phyloP scores from a whole-genome alignment of 2,888 invertebrate genomes.

The Parthenolecanium corni region DNA sequence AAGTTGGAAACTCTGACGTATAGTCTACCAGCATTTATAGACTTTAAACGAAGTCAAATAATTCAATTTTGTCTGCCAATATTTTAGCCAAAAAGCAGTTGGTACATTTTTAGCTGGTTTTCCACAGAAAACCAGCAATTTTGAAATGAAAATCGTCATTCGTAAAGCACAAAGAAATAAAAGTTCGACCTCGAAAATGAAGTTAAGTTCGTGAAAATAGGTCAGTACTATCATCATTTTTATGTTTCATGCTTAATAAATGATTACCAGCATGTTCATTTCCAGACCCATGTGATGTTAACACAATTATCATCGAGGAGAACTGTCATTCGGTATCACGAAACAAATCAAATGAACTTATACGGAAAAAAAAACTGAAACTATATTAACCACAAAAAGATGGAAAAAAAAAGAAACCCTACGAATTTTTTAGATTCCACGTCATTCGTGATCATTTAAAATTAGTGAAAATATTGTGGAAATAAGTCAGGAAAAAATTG shows the following conservation, averaged over 20 bases:
- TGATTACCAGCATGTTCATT: slow-evolving; percentile 8
- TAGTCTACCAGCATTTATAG: too few species aligned
- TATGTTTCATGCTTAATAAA: slow-evolving; percentile 10
- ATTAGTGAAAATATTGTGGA: slow-evolving; percentile 8
- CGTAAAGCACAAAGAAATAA: background rate
- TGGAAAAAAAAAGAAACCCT: slow-evolving; percentile 3
- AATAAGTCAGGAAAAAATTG: background rate
- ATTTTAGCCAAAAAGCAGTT: too few species aligned
- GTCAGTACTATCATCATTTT: slow-evolving; percentile 9
- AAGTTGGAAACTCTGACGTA: too few species aligned
- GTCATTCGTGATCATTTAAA: slow-evolving; percentile 21
- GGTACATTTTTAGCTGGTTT: too few species aligned
- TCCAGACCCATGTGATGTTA: slow-evolving; percentile 11
- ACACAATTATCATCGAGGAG: slow-evolving; percentile 1
- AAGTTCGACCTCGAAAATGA: background rate
- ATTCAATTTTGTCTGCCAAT: too few species aligned
- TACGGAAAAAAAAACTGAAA: background rate
- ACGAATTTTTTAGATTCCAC: too few species aligned
- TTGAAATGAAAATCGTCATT: too few species aligned
- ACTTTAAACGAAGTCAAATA: too few species aligned
- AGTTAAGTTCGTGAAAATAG: slow-evolving; percentile 22
- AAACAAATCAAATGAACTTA: background rate
- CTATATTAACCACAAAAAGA: background rate
- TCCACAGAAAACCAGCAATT: too few species aligned
- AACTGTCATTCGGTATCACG: slow-evolving; percentile 4